phyloP scores from a whole-genome alignment of 2,113 vertebrate genomes.

The Syngnathus scovelli region DNA sequence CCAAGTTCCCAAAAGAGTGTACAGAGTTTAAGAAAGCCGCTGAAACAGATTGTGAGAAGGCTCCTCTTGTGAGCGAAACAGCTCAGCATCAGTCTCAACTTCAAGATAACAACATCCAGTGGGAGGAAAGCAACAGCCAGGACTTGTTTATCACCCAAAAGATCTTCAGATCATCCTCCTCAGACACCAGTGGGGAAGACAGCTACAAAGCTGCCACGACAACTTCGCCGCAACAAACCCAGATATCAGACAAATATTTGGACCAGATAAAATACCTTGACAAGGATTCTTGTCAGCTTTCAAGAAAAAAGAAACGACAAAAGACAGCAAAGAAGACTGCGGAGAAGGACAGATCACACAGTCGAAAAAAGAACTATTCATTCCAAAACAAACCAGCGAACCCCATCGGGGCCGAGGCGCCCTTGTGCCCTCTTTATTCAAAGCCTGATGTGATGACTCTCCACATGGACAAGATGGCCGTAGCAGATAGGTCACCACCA shows the following conservation, averaged over 20 bases:
- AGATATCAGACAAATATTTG: no score
- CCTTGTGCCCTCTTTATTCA: rapidly evolving
- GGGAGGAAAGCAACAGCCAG: constrained; percentile 67
- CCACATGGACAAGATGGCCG: constrained; percentile 1
- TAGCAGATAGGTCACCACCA: background rate
- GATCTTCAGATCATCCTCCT: constrained; percentile 44
- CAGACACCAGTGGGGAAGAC: constrained; percentile 41
- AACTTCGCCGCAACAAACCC: background rate
- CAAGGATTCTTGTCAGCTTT: background rate
- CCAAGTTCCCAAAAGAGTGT: constrained; percentile 1
- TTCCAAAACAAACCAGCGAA: background rate
- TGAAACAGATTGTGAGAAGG: background rate
- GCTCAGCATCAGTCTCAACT: background rate
- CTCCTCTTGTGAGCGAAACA: background rate
- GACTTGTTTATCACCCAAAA: constrained; percentile 78
- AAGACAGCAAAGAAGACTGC: background rate
- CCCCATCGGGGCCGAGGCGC: background rate
- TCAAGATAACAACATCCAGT: constrained; percentile 32
- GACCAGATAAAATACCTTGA: background rate
- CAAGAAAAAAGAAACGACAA: background rate
- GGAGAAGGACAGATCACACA: background rate
- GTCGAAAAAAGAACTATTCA: background rate
- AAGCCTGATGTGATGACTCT: background rate
- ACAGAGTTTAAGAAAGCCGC: background rate
- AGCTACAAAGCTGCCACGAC: constrained; percentile 3